Evolutionary conservation across 2,888 invertebrate genomes (phyloP).

Genomic region (Chloromyia formosa): DNA sequence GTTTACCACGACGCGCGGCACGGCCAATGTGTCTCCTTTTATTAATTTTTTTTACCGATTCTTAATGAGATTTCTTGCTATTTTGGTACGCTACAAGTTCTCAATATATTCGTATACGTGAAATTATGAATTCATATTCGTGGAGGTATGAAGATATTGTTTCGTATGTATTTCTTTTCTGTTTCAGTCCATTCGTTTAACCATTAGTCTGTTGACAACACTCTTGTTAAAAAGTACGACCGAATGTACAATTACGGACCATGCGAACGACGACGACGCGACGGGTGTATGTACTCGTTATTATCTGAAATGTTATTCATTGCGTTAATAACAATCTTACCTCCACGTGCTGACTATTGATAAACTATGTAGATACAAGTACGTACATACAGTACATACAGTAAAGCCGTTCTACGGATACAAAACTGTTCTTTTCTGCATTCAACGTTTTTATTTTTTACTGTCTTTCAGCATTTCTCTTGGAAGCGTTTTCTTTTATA

Average conservation of each 20-base stretch:
- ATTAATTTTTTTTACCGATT: neutral
- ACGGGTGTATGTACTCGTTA: neutral
- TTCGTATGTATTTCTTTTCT: neutral
- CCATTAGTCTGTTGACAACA: neutral
- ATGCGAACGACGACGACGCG: too few relatives aligned
- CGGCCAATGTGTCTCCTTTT: neutral
- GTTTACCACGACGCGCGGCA: neutral
- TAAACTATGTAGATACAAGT: conserved; percentile 11
- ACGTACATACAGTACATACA: neutral
- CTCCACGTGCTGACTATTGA: conserved; percentile 36
- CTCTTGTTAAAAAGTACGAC: too few relatives aligned
- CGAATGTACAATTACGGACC: too few relatives aligned
- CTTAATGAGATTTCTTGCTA: neutral
- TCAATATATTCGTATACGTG: neutral
- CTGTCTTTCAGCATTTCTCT: neutral
- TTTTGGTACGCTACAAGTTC: neutral
- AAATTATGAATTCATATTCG: neutral
- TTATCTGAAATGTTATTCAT: neutral
- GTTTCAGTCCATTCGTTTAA: neutral
- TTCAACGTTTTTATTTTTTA: neutral
- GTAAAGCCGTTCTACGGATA: neutral
- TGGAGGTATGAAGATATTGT: neutral
- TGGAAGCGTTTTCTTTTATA: neutral
- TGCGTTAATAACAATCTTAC: conserved; percentile 12
- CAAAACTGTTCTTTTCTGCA: conserved; percentile 21